These are phyloP conservation scores for Chiroxiphia lanceolata DNA, from an alignment of 2,797 vertebrate species.

Conservation along the genomic window DNA sequence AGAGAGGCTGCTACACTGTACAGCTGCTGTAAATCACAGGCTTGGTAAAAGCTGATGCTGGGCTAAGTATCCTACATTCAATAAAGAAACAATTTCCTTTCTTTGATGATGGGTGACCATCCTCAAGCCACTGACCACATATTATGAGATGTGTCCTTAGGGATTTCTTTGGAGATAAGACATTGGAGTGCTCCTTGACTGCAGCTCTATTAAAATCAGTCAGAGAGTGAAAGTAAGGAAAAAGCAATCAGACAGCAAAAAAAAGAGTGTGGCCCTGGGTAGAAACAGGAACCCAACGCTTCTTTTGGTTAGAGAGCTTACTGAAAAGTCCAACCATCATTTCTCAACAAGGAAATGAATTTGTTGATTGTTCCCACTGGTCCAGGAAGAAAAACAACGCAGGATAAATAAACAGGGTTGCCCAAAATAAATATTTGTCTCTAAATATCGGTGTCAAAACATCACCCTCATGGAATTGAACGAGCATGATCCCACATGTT, in stretches of 20 bases:
- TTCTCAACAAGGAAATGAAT: slow-evolving; percentile 14
- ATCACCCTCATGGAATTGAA: neutral
- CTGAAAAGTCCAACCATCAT: neutral
- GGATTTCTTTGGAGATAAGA: neutral
- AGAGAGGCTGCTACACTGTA: neutral
- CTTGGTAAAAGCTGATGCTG: neutral
- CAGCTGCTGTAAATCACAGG: neutral
- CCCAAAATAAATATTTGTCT: slow-evolving; percentile 39
- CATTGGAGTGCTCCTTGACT: neutral
- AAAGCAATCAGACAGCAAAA: neutral
- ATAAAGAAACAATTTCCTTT: neutral
- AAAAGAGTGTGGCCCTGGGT: neutral
- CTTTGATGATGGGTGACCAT: neutral
- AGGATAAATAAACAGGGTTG: slow-evolving; percentile 26
- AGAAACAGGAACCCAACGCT: neutral
- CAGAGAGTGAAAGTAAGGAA: neutral
- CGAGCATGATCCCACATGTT: neutral
- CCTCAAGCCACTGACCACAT: neutral
- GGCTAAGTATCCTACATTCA: neutral
- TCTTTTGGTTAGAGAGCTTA: neutral
- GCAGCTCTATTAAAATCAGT: neutral
- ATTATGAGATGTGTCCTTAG: neutral
- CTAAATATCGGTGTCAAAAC: slow-evolving; percentile 2
- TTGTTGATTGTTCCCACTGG: slow-evolving; percentile 15
- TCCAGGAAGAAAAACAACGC: slow-evolving; percentile 32